A percentile compares a stretch with the other conserved stretches of the same genome.
Evolutionary conservation across 2,113 vertebrate species (phyloP).

Genomic region (Caretta caretta): DNA sequence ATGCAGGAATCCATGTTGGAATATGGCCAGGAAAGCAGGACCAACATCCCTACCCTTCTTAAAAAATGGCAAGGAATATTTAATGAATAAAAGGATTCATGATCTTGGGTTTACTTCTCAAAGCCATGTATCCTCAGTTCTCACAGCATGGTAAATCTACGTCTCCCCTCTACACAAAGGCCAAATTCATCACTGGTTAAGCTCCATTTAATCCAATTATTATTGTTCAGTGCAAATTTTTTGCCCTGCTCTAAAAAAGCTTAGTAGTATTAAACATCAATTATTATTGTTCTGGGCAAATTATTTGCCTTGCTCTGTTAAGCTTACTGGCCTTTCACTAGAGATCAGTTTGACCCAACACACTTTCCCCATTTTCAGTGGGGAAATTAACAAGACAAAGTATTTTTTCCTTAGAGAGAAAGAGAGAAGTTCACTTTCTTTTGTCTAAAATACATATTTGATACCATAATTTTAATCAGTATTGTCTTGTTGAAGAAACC

Average conservation of each 20-base stretch:
- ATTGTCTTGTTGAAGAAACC: constrained; percentile 28
- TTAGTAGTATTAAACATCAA: not conserved
- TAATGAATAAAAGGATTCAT: not conserved
- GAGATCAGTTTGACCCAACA: not conserved
- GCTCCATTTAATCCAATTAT: not conserved
- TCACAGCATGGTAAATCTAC: not conserved
- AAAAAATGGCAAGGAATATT: not conserved
- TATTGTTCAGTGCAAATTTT: not conserved
- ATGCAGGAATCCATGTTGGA: not conserved
- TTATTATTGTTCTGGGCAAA: not conserved
- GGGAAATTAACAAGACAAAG: not conserved
- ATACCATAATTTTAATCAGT: not conserved
- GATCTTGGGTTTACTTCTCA: not conserved
- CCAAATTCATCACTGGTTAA: not conserved
- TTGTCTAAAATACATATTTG: not conserved
- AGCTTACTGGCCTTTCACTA: not conserved
- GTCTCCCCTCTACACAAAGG: not conserved
- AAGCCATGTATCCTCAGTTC: not conserved
- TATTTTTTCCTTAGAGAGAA: not conserved
- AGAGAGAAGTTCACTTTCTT: not conserved
- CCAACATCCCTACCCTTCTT: not conserved
- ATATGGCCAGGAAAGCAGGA: not conserved
- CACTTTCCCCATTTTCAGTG: not conserved
- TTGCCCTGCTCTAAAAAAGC: not conserved
- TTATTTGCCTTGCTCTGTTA: not conserved